Conservation (phyloP, 30 jellyfish, hydroid and myxozoan species). For the Nemopilema nomurai region DNA sequence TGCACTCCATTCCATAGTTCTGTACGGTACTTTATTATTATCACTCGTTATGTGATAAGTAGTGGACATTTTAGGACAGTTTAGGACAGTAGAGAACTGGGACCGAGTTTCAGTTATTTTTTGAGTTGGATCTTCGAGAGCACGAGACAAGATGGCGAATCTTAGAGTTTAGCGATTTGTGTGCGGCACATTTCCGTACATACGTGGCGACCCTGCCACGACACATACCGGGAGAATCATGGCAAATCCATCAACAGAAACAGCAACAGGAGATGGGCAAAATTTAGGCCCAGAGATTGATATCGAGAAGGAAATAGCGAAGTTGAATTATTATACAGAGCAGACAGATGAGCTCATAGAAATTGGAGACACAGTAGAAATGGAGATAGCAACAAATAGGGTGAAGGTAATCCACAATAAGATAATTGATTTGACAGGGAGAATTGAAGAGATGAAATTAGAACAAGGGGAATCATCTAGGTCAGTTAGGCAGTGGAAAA, state of each 20-base stretch:
- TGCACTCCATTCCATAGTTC: no score
- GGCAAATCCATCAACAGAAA: conserved; percentile 2
- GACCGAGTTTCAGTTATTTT: background rate
- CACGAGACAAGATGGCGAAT: conserved; percentile 17
- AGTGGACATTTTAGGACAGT: background rate
- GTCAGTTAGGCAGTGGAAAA: conserved; percentile 29
- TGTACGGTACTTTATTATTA: conserved; percentile 18
- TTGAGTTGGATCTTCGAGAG: background rate
- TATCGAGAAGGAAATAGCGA: conserved; percentile 35
- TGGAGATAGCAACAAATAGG: conserved; percentile 9
- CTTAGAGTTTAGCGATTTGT: background rate
- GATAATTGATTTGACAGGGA: conserved; percentile 1
- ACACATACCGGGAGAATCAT: conserved; percentile 8
- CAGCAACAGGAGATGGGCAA: conserved; percentile 33
- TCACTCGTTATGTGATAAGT: background rate
- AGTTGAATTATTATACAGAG: conserved; percentile 29
- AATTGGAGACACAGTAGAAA: conserved; percentile 1
- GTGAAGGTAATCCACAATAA: conserved; percentile 21
- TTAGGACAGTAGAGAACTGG: conserved; percentile 1
- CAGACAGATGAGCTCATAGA: conserved; percentile 20
- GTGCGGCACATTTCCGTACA: background rate
- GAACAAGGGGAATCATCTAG: conserved; percentile 35
- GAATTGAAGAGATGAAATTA: conserved; percentile 22
- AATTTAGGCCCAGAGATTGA: conserved; percentile 9
- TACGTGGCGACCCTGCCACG: conserved; percentile 20